These are phyloP conservation scores for Neosilurus mollespiculum DNA, from an alignment of 2,797 vertebrate species.

Conservation along the genomic window DNA sequence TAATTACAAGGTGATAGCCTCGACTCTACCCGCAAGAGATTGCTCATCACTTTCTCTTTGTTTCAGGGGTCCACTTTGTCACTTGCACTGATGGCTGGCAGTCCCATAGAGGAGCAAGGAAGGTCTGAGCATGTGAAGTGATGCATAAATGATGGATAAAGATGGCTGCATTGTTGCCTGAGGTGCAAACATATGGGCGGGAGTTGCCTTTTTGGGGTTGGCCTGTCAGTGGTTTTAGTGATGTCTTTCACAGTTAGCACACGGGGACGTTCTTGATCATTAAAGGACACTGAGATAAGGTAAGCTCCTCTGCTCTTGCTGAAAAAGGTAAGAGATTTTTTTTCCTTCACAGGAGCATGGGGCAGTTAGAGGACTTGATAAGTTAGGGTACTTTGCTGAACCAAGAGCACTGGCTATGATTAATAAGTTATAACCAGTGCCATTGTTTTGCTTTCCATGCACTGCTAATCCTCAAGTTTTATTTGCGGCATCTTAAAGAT, in stretches of 20 bases:
- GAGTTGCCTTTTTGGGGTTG: conserved; percentile 29
- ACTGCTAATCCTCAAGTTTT: not conserved
- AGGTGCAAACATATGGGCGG: conserved; percentile 41
- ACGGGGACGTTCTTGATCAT: conserved; percentile 27
- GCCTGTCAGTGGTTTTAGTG: conserved; percentile 34
- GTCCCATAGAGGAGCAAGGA: conserved; percentile 38
- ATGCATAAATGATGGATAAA: conserved; percentile 58
- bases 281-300: conserved; percentile 25
- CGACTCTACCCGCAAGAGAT: conserved; percentile 42
- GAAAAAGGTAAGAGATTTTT: conserved; percentile 24
- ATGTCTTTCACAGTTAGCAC: conserved; percentile 17
- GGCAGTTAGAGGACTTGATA: conserved; percentile 52
- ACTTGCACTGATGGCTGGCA: conserved; percentile 49
- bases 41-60: conserved; percentile 42
- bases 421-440: not conserved
- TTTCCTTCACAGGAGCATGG: conserved; percentile 36
- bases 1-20: conserved; percentile 55
- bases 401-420: conserved; percentile 34
- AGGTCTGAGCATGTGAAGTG: conserved; percentile 39
- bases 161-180: conserved; percentile 40
- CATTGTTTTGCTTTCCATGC: not conserved
- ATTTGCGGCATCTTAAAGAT: not conserved
- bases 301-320: conserved; percentile 13
- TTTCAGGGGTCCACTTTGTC: conserved; percentile 45
- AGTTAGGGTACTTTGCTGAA: conserved; percentile 48